These are phyloP conservation scores for Drosophila anomalipes DNA, from an alignment of 2,888 invertebrate species.

Conservation along the genomic window DNA sequence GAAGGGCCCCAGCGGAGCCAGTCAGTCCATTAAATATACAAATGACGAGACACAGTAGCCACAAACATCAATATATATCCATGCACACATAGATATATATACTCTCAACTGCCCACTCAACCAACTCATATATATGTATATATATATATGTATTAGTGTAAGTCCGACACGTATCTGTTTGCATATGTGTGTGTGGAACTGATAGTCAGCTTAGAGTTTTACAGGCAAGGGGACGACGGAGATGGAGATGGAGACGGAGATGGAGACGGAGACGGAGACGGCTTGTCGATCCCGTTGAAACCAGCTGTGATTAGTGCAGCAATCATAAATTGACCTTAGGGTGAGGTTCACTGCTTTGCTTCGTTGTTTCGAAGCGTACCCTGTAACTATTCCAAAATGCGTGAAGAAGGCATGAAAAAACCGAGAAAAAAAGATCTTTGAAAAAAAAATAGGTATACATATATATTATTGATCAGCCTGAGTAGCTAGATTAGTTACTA, in stretches of 20 bases:
- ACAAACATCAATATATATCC: conserved; percentile 26
- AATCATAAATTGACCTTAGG: conserved; percentile 75
- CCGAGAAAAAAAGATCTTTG: too few species aligned
- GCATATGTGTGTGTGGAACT: conserved; percentile 31
- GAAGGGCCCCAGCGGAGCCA: conserved; percentile 15
- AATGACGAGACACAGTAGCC: conserved; percentile 67
- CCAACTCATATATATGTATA: background rate
- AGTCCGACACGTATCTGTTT: conserved; percentile 20
- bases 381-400: background rate
- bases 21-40: conserved; percentile 37
- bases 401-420: background rate
- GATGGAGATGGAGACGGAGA: background rate
- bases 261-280: background rate
- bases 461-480: too few species aligned
- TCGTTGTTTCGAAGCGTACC: conserved; percentile 5
- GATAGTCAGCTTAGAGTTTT: conserved; percentile 22
- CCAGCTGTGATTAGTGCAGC: conserved; percentile 76
- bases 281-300: conserved; percentile 57
- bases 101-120: conserved; percentile 10
- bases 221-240: conserved; percentile 1
- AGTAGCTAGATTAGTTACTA: too few species aligned
- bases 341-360: conserved; percentile 35
- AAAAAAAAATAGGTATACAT: too few species aligned
- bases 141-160: background rate
- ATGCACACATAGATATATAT: background rate